Percentiles rank a stretch among this genome's conserved stretches.
These are phyloP conservation scores for Cenopis cana DNA, from an alignment of 2,888 invertebrate genomes.

Conservation along the genomic window DNA sequence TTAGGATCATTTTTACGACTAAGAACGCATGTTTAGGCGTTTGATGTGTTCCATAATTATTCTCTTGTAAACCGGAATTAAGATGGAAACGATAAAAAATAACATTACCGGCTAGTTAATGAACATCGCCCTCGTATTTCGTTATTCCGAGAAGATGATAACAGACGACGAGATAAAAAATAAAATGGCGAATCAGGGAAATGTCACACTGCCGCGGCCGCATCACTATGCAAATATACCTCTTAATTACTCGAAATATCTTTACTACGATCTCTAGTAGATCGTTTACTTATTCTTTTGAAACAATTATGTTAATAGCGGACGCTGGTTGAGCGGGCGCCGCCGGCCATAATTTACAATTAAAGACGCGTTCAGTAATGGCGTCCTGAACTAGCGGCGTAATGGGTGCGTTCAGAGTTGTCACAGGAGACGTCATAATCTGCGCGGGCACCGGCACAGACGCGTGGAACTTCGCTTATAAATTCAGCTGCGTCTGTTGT, in stretches of 20 bases:
- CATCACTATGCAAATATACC: conserved; percentile 77
- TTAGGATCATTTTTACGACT: conserved; percentile 68
- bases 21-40: conserved; percentile 59
- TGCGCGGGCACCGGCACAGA: conserved; percentile 59
- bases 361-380: conserved; percentile 65
- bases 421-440: conserved; percentile 73
- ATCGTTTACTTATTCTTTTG: conserved; percentile 75
- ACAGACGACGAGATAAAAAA: conserved; percentile 65
- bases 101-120: conserved; percentile 65
- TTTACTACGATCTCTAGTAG: conserved; percentile 74
- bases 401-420: conserved; percentile 54
- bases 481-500: conserved; percentile 72
- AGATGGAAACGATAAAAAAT: conserved; percentile 62
- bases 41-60: conserved; percentile 48
- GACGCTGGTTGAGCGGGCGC: conserved; percentile 55
- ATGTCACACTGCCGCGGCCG: conserved; percentile 64
- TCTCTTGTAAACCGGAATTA: conserved; percentile 58
- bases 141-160: conserved; percentile 66
- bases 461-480: conserved; percentile 72
- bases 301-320: conserved; percentile 79
- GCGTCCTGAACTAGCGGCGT: conserved; percentile 50
- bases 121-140: conserved; percentile 58
- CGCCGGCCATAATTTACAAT: conserved; percentile 75
- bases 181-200: conserved; percentile 67
- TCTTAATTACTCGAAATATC: conserved; percentile 74